Evolutionary conservation across 2,113 vertebrate species (phyloP), one percentile per base, ranked within the genome.

Genomic region (Lanius collurio): DNA sequence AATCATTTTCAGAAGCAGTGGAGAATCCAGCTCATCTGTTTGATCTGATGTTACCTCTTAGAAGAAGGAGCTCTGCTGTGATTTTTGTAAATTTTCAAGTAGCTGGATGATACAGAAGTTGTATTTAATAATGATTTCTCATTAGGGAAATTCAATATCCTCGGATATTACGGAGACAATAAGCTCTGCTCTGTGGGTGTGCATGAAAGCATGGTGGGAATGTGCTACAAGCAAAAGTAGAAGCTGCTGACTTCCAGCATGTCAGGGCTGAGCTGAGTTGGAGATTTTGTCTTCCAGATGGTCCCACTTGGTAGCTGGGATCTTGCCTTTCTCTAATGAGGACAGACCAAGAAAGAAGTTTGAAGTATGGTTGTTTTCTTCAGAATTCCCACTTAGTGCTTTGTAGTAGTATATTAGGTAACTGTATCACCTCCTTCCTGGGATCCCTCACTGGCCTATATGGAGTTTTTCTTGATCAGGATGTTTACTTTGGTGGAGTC

Each of bases 261-360:
- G 12, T 35, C 0, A 0, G 31, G 12, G 3, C 37, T 73, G 41
- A 78, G 27, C 35, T 60, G 49, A 63, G 41, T 27, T 47, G 60
- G n/a, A 59, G 23, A n/a, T 87, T 46, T 30, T 55, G 11, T 68
- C 26, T 50, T 87, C 42, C 26, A 22, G 31, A 12, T n/a, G 21
- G 26, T 39, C 13, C 26, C 27, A 12, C 33, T 56, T 65, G 11
- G 15, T 55, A 46, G 30, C 64, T 81, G 39, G 50, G 15, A 21
- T 90, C 50, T 87, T 62, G 24, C 64, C 33, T 77, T 24, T 82
- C 20, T 70, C 24, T 60, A 28, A 56, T 17, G 52, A 81, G 37
- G n/a, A 77, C 84, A 74, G 3, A 44, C 2, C 2, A 73, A 65
- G 52, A 70, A 64, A 81, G 6, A 86, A 65, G 17, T 87, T 44